phyloP scores from a whole-genome alignment of 1,140 invertebrate genomes.

The Hyles euphorbiae region DNA sequence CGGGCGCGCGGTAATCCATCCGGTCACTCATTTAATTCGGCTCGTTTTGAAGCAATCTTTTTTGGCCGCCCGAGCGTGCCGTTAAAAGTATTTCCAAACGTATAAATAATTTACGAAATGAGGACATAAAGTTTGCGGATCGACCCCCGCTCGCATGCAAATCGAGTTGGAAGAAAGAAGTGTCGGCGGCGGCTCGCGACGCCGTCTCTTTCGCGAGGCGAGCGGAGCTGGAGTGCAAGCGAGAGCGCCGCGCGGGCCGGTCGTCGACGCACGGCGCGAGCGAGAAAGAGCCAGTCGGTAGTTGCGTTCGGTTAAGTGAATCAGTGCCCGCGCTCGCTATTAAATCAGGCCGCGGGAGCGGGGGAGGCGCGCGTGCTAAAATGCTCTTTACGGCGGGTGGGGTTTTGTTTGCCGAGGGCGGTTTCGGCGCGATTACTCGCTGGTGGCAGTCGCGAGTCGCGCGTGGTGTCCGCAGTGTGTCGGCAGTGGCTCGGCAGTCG shows the following conservation, averaged over 20 bases:
- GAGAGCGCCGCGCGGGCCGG: slow-evolving; percentile 17
- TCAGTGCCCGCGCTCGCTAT: slow-evolving; percentile 73
- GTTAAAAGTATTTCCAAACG: slow-evolving; percentile 73
- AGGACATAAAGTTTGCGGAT: slow-evolving; percentile 72
- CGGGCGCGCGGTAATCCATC: slow-evolving; percentile 40
- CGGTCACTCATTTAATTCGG: slow-evolving; percentile 60
- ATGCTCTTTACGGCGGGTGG: slow-evolving; percentile 69
- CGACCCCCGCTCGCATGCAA: slow-evolving; percentile 68
- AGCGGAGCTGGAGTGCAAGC: slow-evolving; percentile 7
- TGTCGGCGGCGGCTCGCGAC: slow-evolving; percentile 39
- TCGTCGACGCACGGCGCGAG: slow-evolving; percentile 22
- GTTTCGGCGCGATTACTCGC: slow-evolving; percentile 64
- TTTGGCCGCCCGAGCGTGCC: slow-evolving; percentile 47
- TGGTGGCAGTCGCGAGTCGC: slow-evolving; percentile 26
- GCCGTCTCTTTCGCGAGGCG: slow-evolving; percentile 49
- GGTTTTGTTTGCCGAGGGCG: slow-evolving; percentile 72
- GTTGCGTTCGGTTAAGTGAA: slow-evolving; percentile 73
- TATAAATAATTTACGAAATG: slow-evolving; percentile 74
- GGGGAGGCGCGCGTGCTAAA: slow-evolving; percentile 62
- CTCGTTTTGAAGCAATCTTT: slow-evolving; percentile 64
- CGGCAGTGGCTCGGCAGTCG: slow-evolving; percentile 31
- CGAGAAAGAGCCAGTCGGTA: slow-evolving; percentile 49
- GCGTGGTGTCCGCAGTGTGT: slow-evolving; percentile 18
- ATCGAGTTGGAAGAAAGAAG: slow-evolving; percentile 68
- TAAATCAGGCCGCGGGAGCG: slow-evolving; percentile 70